phyloP scores from a whole-genome alignment of 2,797 vertebrate species.

The Brachymystax lenok region DNA sequence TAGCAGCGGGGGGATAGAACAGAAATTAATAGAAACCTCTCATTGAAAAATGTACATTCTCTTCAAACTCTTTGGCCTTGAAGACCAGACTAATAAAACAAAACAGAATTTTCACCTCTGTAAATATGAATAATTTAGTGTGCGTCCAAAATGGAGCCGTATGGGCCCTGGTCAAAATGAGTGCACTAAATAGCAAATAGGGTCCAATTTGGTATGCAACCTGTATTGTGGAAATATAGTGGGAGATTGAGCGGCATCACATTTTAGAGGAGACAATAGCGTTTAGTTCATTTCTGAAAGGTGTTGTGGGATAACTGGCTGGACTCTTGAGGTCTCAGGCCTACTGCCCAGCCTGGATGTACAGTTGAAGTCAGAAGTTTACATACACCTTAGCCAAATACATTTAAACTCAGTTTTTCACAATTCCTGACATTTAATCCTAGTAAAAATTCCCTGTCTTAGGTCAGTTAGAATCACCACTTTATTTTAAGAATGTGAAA shows the following conservation, averaged over 20 bases:
- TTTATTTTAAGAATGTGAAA: too few relatives aligned
- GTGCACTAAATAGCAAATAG: neutral
- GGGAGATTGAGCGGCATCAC: neutral
- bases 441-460: too few relatives aligned
- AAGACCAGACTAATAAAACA: neutral
- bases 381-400: too few relatives aligned
- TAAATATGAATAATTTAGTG: neutral
- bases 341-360: constrained; percentile 34
- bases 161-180: too few relatives aligned
- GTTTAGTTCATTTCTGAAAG: neutral
- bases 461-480: too few relatives aligned
- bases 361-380: too few relatives aligned
- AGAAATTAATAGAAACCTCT: neutral
- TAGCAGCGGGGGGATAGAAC: neutral
- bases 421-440: too few relatives aligned
- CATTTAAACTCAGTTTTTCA: too few relatives aligned
- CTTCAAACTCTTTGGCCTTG: neutral
- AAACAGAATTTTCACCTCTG: neutral
- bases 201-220: constrained; percentile 15
- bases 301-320: constrained; percentile 34
- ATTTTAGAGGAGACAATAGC: neutral
- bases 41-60: neutral
- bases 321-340: constrained; percentile 28
- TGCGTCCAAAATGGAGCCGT: too few relatives aligned
- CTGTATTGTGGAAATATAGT: constrained; percentile 7